A percentile compares a stretch with the other conserved stretches of the same genome.
Evolutionary conservation across 2,113 vertebrate species (phyloP).

Genomic region (Tragulus kanchil): DNA sequence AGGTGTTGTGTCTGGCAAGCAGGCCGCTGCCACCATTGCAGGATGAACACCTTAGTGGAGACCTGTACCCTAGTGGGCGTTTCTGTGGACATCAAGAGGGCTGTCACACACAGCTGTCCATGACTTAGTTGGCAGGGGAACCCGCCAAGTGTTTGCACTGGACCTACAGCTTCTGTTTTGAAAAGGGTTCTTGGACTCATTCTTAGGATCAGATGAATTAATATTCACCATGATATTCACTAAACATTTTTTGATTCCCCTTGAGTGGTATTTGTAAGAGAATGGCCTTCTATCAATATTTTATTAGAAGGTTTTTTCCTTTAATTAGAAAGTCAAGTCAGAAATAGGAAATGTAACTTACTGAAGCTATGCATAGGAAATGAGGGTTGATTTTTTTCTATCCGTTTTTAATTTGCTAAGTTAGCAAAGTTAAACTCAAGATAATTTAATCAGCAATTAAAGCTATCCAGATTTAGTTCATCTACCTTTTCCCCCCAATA

Average conservation of each 20-base stretch:
- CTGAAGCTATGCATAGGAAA: constrained; percentile 70
- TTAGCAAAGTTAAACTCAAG: constrained; percentile 71
- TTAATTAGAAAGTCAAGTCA: constrained; percentile 69
- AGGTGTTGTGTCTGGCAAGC: not conserved
- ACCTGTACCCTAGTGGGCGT: not conserved
- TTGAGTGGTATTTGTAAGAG: constrained; percentile 45
- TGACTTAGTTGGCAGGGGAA: not conserved
- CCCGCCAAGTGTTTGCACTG: not conserved
- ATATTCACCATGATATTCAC: not conserved
- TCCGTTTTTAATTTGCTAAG: constrained; percentile 74
- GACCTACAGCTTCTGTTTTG: not conserved
- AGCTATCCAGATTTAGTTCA: constrained; percentile 52
- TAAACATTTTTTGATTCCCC: constrained; percentile 35
- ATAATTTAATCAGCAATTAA: constrained; percentile 71
- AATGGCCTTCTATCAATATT: constrained; percentile 63
- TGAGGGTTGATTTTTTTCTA: not conserved
- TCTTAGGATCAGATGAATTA: constrained; percentile 17
- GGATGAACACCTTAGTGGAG: not conserved
- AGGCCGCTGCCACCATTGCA: not conserved
- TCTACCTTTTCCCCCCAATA: constrained; percentile 41
- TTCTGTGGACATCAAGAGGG: not conserved
- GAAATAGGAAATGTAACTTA: constrained; percentile 60
- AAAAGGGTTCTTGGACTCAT: not conserved
- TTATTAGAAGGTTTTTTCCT: not conserved
- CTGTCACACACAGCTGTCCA: rapidly evolving